Evolutionary conservation across 1,140 invertebrate genomes (phyloP).

Genomic region (Papilio polyxenes): DNA sequence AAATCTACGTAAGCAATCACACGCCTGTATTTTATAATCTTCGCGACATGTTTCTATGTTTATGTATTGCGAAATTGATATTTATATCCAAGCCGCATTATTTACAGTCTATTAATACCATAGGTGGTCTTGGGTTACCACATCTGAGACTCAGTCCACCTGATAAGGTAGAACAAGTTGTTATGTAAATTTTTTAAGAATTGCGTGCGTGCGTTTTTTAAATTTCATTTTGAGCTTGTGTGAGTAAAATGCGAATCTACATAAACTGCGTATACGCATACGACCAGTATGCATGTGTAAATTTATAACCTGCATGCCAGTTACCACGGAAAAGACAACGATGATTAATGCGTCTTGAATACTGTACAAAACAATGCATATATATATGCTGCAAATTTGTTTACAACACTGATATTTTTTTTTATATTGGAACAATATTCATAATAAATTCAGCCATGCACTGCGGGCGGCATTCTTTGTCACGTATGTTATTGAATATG

Average conservation of each 20-base stretch:
- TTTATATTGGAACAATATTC: background rate
- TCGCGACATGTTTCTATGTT: background rate
- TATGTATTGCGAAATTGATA: constrained; percentile 5
- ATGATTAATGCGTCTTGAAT: constrained; percentile 34
- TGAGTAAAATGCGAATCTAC: constrained; percentile 5
- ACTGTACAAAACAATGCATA: background rate
- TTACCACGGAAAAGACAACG: constrained; percentile 19
- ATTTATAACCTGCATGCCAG: constrained; percentile 33
- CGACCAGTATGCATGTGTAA: constrained; percentile 12
- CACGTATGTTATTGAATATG: too few relatives aligned
- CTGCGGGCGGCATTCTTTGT: background rate
- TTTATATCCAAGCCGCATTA: constrained; percentile 26
- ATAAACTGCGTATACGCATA: constrained; percentile 5
- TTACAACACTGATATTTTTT: background rate
- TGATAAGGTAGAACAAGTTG: constrained; percentile 29
- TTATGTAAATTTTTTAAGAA: constrained; percentile 38
- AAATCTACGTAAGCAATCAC: background rate
- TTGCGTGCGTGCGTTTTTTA: constrained; percentile 34
- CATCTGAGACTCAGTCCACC: constrained; percentile 9
- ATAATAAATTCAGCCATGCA: background rate
- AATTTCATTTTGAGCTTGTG: background rate
- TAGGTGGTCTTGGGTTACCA: constrained; percentile 23
- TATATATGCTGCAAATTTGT: background rate
- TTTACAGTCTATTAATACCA: constrained; percentile 26
- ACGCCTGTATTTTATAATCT: background rate